These are phyloP conservation scores for Sminthurides aquaticus DNA, from an alignment of 2,888 invertebrate species.

Conservation along the genomic window DNA sequence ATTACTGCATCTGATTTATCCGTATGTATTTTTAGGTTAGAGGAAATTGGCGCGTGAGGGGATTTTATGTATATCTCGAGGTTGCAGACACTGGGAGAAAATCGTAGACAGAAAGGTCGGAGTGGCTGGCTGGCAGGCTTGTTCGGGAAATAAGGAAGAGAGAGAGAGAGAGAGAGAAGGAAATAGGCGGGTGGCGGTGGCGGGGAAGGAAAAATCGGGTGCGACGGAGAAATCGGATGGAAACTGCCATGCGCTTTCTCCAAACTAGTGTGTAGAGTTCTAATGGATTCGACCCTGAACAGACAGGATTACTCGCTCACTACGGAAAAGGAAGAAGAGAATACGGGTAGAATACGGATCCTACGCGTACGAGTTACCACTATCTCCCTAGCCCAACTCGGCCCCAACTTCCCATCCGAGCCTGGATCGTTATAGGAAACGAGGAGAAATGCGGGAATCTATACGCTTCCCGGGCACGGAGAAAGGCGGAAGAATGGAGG, in stretches of 20 bases:
- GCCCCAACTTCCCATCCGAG: too few species aligned
- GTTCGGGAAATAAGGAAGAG: not conserved
- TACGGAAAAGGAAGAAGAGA: too few species aligned
- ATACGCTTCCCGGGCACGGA: not conserved
- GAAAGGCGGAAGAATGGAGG: not conserved
- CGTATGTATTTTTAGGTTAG: not conserved
- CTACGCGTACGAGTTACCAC: too few species aligned
- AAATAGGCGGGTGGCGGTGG: not conserved
- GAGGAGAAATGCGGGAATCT: not conserved
- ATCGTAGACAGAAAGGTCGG: not conserved
- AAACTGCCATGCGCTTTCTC: not conserved
- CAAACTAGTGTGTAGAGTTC: not conserved
- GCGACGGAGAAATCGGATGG: not conserved
- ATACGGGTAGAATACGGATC: too few species aligned
- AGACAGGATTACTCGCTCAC: not conserved
- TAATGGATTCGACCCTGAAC: conserved; percentile 5
- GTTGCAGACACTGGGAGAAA: not conserved
- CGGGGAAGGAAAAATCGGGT: conserved; percentile 3
- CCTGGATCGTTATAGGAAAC: not conserved
- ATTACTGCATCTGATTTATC: too few species aligned
- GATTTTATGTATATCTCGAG: not conserved
- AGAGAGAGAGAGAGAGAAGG: not conserved
- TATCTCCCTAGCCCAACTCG: too few species aligned
- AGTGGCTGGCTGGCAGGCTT: conserved; percentile 9
- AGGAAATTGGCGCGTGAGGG: not conserved